Evolutionary conservation across 1,140 invertebrate species (phyloP).

Genomic region (Gryon sp.): DNA sequence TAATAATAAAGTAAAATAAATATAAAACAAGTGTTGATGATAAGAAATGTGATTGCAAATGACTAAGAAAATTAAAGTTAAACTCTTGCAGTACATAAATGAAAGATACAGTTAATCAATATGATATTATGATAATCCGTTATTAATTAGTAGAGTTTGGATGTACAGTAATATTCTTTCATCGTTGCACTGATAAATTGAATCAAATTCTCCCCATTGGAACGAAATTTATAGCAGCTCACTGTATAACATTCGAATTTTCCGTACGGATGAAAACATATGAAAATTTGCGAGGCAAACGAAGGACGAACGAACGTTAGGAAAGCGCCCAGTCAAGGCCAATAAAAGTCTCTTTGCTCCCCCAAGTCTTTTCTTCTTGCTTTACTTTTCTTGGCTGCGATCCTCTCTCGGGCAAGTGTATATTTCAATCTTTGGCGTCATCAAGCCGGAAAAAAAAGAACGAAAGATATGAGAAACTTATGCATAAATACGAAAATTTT

Average conservation of each 20-base stretch:
- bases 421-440: constrained; percentile 64
- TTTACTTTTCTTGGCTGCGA: constrained; percentile 66
- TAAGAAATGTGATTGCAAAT: too few relatives aligned
- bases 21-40: too few relatives aligned
- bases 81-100: too few relatives aligned
- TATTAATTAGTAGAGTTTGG: not conserved
- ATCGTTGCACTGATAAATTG: constrained; percentile 51
- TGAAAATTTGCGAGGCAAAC: constrained; percentile 79
- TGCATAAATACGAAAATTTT: constrained; percentile 23
- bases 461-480: constrained; percentile 35
- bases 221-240: constrained; percentile 60
- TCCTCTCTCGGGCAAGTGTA: constrained; percentile 58
- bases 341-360: constrained; percentile 76
- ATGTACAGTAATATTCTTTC: constrained; percentile 30
- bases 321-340: constrained; percentile 77
- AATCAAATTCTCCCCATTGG: constrained; percentile 51
- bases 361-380: constrained; percentile 63
- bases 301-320: constrained; percentile 72
- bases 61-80: too few relatives aligned
- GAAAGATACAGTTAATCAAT: too few relatives aligned
- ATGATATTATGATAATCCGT: not conserved
- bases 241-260: constrained; percentile 77
- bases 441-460: constrained; percentile 59
- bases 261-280: constrained; percentile 79
- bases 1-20: too few relatives aligned